phyloP scores from a whole-genome alignment of 1,140 invertebrate species.

The Micrasema longulum region DNA sequence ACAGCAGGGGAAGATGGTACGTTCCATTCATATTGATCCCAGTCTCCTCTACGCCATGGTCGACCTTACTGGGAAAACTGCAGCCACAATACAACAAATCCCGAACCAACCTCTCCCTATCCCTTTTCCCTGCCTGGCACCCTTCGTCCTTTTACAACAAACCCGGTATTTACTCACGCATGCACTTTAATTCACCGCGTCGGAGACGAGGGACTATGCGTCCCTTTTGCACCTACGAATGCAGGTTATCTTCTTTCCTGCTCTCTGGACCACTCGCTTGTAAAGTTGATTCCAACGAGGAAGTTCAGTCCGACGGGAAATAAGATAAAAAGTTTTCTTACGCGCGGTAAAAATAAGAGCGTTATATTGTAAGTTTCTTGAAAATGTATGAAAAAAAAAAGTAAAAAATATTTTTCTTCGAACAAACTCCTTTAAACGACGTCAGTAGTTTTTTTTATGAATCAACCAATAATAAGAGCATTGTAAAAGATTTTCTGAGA shows the following conservation, averaged over 20 bases:
- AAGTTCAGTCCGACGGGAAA: no score
- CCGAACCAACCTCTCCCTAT: not conserved
- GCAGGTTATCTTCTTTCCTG: not conserved
- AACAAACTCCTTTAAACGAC: no score
- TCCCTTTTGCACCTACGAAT: conserved; percentile 13
- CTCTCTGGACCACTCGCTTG: not conserved
- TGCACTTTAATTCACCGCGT: conserved; percentile 9
- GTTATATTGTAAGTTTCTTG: no score
- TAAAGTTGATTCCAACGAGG: no score
- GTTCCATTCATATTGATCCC: conserved; percentile 30
- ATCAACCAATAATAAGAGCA: no score
- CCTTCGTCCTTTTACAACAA: not conserved
- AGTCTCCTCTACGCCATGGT: conserved; percentile 20
- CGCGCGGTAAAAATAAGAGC: no score
- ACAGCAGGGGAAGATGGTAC: conserved; percentile 10
- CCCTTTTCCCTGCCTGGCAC: not conserved
- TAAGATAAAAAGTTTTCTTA: no score
- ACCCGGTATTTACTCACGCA: not conserved
- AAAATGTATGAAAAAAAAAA: no score
- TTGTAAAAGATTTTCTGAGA: no score
- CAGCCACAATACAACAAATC: not conserved
- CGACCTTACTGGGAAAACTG: conserved; percentile 5
- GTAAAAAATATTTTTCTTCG: no score
- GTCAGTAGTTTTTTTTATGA: no score
- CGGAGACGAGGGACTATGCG: conserved; percentile 1